phyloP scores from a whole-genome alignment of 2,797 vertebrate species.

The Tapirus indicus region DNA sequence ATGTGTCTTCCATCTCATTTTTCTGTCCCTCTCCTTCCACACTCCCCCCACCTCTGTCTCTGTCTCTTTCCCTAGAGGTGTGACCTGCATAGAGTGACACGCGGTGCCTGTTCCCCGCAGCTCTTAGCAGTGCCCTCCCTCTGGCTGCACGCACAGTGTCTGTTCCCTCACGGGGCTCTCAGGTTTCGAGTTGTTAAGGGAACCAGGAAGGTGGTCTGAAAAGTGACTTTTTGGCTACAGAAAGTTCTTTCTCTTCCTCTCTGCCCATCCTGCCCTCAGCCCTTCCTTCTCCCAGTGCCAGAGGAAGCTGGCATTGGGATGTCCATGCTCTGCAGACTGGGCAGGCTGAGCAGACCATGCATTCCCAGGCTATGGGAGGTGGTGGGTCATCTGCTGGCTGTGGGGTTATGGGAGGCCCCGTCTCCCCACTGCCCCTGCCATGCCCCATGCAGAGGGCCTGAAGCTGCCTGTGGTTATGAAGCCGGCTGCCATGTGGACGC shows the following conservation, averaged over 20 bases:
- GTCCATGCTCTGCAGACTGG: background rate
- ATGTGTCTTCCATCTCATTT: background rate
- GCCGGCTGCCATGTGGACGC: conserved; percentile 53
- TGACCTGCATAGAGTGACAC: rapidly evolving
- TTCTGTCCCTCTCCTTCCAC: background rate
- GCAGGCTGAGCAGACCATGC: background rate
- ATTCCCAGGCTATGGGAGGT: background rate
- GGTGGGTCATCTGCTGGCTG: background rate
- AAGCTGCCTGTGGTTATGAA: conserved; percentile 3
- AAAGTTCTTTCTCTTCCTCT: conserved; percentile 11
- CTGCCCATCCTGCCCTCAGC: background rate
- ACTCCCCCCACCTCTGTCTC: background rate
- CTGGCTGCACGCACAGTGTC: background rate
- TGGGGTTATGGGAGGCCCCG: background rate
- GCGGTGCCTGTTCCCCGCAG: background rate
- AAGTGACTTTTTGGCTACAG: background rate
- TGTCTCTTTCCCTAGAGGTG: background rate
- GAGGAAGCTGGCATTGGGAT: background rate
- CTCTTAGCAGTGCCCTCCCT: background rate
- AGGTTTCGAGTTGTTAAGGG: background rate
- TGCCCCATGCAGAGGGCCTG: background rate
- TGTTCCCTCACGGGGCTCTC: background rate
- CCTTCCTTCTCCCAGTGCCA: background rate
- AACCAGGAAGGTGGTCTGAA: background rate
- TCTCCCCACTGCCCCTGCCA: background rate